Base-by-base conservation (phyloP, 2,113 vertebrate genomes). In the Grammatotria lemairii region DNA sequence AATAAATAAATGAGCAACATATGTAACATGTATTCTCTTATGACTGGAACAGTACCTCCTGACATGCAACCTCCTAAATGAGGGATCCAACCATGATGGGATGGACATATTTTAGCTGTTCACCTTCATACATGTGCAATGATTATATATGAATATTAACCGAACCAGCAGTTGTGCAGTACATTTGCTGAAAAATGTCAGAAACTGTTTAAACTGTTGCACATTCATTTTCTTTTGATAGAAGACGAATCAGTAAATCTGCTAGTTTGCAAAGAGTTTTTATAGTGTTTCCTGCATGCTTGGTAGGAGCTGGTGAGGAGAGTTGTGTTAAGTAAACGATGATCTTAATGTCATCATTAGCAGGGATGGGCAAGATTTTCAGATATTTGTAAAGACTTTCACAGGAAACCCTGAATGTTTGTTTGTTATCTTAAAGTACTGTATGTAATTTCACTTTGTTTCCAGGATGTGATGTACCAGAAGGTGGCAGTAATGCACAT, bases 381-480 rank as follows among this genome's bases (percentile, higher is more conserved):
- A 75, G 9, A 19, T 47, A 75, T 14, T 28, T 28, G 13, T 5
- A 47, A 10, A 47, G 40, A 17, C 23, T 17, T 75, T 75, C 3
- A 26, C 11, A 47, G 21, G 9, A 47, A 75, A 75, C 16, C 70
- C 23, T 28, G 70, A 47, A 75, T 11, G 6, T 1, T 26, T 14
- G 0, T 19, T 70, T 14, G 9, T 70, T 17, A 28, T 28, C 42
- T 47, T 8, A 28, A 75, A 3, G 2, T 7, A 63, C 58, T 63
- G 58, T 1, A 21, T 38, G 19, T 1, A 26, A 45, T 45, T 73
- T 73, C 0, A 1, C 13, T 45, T 73, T 73, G 40, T 45, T 11
- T 73, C 14, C 23, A 49, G 70, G 70, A 49, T 75, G 70, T 75
- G 5, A 28, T 47, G 68, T 73, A 28, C 42, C 42, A 75, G 42